These are phyloP conservation scores for Zaprionus capensis DNA, from an alignment of 1,140 invertebrate genomes.

Conservation along the genomic window DNA sequence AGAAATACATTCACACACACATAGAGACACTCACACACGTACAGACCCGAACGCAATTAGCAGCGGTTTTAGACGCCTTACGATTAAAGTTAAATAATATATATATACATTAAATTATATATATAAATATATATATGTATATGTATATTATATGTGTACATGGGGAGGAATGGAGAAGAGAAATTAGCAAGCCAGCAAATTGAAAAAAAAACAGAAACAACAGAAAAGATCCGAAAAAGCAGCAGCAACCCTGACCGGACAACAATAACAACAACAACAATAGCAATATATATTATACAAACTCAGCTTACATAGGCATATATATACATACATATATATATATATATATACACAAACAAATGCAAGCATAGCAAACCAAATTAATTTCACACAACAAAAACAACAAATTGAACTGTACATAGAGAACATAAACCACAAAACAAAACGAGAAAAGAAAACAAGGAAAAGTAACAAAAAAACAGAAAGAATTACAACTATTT, in stretches of 20 bases:
- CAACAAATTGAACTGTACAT: constrained; percentile 22
- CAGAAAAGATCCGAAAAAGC: constrained; percentile 8
- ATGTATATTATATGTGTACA: constrained; percentile 30
- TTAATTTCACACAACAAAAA: constrained; percentile 30
- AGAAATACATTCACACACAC: constrained; percentile 13
- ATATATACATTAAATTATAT: constrained; percentile 37
- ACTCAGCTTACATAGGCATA: constrained; percentile 30
- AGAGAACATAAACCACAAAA: constrained; percentile 12
- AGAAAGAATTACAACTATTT: constrained; percentile 34
- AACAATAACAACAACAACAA: constrained; percentile 35
- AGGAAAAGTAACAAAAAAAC: constrained; percentile 6
- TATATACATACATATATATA: constrained; percentile 11
- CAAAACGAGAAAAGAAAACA: constrained; percentile 17
- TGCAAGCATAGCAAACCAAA: constrained; percentile 48
- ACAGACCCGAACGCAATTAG: constrained; percentile 58
- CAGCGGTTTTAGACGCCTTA: constrained; percentile 74
- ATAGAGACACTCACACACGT: constrained; percentile 1
- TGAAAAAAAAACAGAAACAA: constrained; percentile 33
- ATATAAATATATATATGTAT: constrained; percentile 47
- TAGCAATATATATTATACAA: constrained; percentile 21
- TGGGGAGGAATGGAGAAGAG: constrained; percentile 29
- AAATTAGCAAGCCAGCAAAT: constrained; percentile 31
- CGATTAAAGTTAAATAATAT: constrained; percentile 60
- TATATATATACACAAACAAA: constrained; percentile 13
- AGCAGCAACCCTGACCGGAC: background rate